These are phyloP conservation scores for Penaeus vannamei DNA, from an alignment of 1,140 invertebrate genomes.

Conservation along the genomic window DNA sequence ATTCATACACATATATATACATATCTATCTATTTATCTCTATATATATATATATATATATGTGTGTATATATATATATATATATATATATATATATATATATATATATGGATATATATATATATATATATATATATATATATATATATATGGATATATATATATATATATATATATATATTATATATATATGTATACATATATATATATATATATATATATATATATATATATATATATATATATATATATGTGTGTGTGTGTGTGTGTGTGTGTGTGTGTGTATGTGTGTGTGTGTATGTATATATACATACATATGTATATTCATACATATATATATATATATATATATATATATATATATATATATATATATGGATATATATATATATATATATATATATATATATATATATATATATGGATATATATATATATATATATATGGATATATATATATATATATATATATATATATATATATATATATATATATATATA, in stretches of 20 bases:
- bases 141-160: neutral
- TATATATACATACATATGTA: neutral
- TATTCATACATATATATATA: neutral
- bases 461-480: conserved; percentile 30
- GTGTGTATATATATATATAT: neutral
- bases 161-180: neutral
- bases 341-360: neutral
- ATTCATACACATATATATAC: neutral
- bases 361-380: too few relatives aligned
- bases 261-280: neutral
- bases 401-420: neutral
- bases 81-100: conserved; percentile 26
- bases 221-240: too few relatives aligned
- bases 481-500: conserved; percentile 17
- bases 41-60: neutral
- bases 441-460: conserved; percentile 17
- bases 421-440: neutral
- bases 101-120: neutral
- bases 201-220: too few relatives aligned
- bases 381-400: too few relatives aligned
- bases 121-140: neutral
- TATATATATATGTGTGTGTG: neutral
- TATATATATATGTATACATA: neutral
- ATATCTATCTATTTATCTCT: neutral
- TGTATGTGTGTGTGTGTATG: conserved; percentile 1